These are phyloP conservation scores for Tetragonisca angustula DNA, from an alignment of 2,888 invertebrate species.

Conservation along the genomic window DNA sequence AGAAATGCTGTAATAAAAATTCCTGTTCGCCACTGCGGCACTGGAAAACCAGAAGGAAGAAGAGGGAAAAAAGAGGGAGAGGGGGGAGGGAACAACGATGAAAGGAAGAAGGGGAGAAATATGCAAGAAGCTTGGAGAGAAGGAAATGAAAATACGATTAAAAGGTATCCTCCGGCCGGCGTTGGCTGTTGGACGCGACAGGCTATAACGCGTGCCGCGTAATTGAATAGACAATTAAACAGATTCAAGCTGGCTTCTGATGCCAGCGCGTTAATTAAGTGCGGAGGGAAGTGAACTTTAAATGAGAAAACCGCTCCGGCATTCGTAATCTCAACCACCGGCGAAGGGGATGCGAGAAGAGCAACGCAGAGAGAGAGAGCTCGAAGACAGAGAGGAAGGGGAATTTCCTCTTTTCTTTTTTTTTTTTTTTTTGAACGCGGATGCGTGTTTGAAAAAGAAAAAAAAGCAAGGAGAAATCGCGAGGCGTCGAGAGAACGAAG, in stretches of 20 bases:
- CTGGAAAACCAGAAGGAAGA: no score
- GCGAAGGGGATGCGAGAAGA: not conserved
- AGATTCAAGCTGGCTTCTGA: slow-evolving; percentile 54
- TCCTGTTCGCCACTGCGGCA: not conserved
- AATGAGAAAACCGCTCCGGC: slow-evolving; percentile 59
- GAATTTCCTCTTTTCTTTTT: not conserved
- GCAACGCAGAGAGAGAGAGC: not conserved
- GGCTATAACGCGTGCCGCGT: slow-evolving; percentile 30
- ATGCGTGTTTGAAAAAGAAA: not conserved
- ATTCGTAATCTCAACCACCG: slow-evolving; percentile 56
- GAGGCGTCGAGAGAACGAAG: not conserved
- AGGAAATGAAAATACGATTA: slow-evolving; percentile 32
- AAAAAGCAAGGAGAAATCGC: not conserved
- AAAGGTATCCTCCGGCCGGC: slow-evolving; percentile 16
- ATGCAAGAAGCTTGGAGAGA: not conserved
- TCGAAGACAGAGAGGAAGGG: not conserved
- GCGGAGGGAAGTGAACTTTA: slow-evolving; percentile 59
- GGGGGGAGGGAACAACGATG: not conserved
- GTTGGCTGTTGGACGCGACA: slow-evolving; percentile 10
- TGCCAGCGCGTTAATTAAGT: slow-evolving; percentile 60
- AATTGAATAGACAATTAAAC: slow-evolving; percentile 63
- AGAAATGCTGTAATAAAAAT: slow-evolving; percentile 2
- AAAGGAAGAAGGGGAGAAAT: not conserved
- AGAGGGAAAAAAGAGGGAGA: no score
- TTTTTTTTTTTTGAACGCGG: not conserved